Evolutionary conservation across 1,140 invertebrate species (phyloP).

Genomic region (Hyles euphorbiae): DNA sequence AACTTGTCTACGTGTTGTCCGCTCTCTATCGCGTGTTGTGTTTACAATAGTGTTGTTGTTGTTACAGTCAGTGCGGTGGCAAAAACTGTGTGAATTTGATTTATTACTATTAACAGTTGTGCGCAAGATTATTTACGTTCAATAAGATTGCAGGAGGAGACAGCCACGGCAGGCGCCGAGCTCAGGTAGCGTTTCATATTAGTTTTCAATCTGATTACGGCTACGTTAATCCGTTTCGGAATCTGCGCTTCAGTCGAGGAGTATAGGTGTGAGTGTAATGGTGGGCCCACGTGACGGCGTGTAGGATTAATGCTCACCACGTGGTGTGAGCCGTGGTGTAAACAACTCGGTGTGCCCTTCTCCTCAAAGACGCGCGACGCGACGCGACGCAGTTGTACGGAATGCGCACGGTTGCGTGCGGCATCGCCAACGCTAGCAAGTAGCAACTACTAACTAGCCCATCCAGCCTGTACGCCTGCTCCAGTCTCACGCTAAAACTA

Average conservation of each 20-base stretch:
- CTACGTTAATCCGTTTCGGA: constrained; percentile 38
- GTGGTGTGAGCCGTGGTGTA: constrained; percentile 64
- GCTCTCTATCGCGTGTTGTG: constrained; percentile 52
- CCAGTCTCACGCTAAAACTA: not conserved
- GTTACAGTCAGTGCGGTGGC: constrained; percentile 44
- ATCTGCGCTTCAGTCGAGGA: constrained; percentile 20
- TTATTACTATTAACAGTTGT: constrained; percentile 14
- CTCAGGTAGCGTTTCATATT: constrained; percentile 65
- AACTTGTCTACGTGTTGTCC: constrained; percentile 40
- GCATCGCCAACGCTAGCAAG: constrained; percentile 1
- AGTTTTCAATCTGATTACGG: constrained; percentile 61
- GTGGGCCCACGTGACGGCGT: constrained; percentile 51
- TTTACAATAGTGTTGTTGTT: constrained; percentile 68
- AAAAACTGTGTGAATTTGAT: constrained; percentile 28
- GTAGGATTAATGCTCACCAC: constrained; percentile 55
- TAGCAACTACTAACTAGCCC: not conserved
- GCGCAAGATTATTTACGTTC: constrained; percentile 23
- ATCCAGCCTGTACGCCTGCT: not conserved
- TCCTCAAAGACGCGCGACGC: constrained; percentile 29
- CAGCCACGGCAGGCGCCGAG: constrained; percentile 64
- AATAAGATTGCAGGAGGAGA: constrained; percentile 43
- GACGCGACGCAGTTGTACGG: constrained; percentile 8
- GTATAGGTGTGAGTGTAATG: constrained; percentile 37
- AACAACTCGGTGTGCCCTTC: constrained; percentile 60
- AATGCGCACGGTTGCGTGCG: constrained; percentile 13